These are phyloP conservation scores for Sinonovacula constricta DNA, from an alignment of 1,140 invertebrate species.

Conservation along the genomic window DNA sequence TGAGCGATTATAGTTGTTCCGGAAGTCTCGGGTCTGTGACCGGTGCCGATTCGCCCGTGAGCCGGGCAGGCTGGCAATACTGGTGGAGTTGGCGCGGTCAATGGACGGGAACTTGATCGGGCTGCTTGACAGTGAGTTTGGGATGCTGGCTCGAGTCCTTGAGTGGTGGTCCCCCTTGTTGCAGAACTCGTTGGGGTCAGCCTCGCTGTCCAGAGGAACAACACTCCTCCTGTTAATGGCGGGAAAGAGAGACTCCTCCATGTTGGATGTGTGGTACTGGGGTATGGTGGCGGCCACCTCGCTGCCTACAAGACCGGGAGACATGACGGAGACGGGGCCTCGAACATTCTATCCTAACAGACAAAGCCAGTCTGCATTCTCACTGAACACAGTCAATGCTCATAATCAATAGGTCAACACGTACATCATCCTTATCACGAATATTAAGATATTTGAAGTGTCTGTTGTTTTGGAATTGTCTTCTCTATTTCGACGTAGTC, in stretches of 20 bases:
- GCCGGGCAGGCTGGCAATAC: constrained; percentile 39
- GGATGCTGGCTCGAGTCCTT: constrained; percentile 29
- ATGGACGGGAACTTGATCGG: constrained; percentile 43
- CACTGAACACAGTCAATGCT: too few species aligned
- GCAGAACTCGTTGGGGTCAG: constrained; percentile 33
- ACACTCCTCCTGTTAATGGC: constrained; percentile 41
- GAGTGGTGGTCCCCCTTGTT: neutral
- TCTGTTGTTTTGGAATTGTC: too few species aligned
- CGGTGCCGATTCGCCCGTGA: constrained; percentile 35
- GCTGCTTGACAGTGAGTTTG: constrained; percentile 27
- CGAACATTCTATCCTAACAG: too few species aligned
- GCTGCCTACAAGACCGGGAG: constrained; percentile 22
- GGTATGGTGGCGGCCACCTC: constrained; percentile 31
- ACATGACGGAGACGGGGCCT: too few species aligned
- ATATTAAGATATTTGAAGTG: too few species aligned
- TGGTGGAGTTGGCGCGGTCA: constrained; percentile 44
- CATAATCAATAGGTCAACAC: too few species aligned
- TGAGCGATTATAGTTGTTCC: constrained; percentile 23
- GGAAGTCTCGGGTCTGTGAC: constrained; percentile 12
- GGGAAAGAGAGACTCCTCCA: constrained; percentile 44
- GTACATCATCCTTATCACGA: too few species aligned
- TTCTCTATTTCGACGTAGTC: too few species aligned
- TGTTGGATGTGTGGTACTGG: constrained; percentile 16
- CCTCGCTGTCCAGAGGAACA: constrained; percentile 33
- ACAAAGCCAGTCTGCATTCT: too few species aligned